These are phyloP conservation scores for Pogonomyrmex californicus DNA, from an alignment of 1,140 invertebrate genomes.

Conservation along the genomic window DNA sequence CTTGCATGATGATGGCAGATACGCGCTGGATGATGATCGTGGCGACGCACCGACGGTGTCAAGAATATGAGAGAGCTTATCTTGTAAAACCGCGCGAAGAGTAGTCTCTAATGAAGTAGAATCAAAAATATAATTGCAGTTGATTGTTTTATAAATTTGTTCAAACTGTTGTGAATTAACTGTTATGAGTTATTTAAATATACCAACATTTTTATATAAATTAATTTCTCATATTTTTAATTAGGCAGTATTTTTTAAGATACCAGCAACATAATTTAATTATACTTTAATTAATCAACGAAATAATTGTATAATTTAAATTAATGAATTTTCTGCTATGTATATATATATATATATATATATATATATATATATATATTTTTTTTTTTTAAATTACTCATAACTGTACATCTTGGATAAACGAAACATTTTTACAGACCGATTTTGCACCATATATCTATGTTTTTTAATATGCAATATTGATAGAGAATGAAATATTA, in stretches of 20 bases:
- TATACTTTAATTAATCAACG: not conserved
- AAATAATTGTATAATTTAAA: not conserved
- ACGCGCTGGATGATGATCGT: conserved; percentile 56
- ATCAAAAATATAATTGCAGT: conserved; percentile 39
- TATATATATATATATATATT: no score
- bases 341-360: not conserved
- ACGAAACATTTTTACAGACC: not conserved
- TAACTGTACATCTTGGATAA: not conserved
- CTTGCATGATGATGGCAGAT: conserved; percentile 64
- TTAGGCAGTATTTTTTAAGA: not conserved
- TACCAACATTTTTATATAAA: not conserved
- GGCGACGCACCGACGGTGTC: conserved; percentile 41
- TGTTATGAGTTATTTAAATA: not conserved
- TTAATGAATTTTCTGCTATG: not conserved
- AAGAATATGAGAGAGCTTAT: conserved; percentile 32
- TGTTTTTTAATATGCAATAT: not conserved
- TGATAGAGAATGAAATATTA: not conserved
- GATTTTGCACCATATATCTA: not conserved
- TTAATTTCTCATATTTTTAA: not conserved
- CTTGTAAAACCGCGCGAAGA: conserved; percentile 18
- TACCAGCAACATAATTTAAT: not conserved
- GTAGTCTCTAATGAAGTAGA: conserved; percentile 35
- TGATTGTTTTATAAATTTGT: conserved; percentile 47
- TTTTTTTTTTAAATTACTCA: not conserved
- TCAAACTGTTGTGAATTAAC: not conserved